Evolutionary conservation across 2,797 vertebrate species (phyloP), one percentile per base, ranked within the genome.

Genomic region (Anguilla anguilla): DNA sequence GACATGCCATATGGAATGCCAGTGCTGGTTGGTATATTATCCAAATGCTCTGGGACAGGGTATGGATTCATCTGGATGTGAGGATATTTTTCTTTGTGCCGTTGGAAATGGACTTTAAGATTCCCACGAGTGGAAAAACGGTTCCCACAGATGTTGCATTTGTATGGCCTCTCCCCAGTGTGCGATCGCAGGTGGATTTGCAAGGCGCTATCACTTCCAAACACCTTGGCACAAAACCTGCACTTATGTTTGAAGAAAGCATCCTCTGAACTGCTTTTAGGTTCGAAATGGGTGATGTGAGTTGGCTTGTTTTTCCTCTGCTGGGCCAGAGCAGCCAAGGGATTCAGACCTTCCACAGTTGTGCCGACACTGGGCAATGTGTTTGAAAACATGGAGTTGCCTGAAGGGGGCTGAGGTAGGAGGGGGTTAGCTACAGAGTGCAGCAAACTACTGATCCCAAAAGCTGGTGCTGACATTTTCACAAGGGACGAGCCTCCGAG

Each of bases 151-250:
- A 97, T 95, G 95, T 97, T 97, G 93, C 97, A 97, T 92, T 97
- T 97, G 92, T 97, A 97, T 0, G 97, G 97, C 93, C 96, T 94
- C 92, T 97, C 96, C 10, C 97, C 96, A 0, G 97, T 97, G 89
- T 97, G 97, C 87, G 97, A 97, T 69, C 96, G 96, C 89, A 97
- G 94, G 91, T 97, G 97, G 92, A 97, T 97, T 95, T 97, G 96
- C 96, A 97, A 95, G 95, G 96, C 96, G 94, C 97, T 97, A 95
- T 97, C 96, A 86, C 97, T 97, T 91, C 97, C 97, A 46, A 97
- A 97, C 90, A 97, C 96, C 95, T 97, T 97, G 28, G 95, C 94
- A 69, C 97, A 97, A 95, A 97, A 97, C 93, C 96, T 96, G 94
- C 97, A 97, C 92, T 96, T 97, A 95, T 96, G 96, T 95, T 97